Evolutionary conservation across 2,888 invertebrate genomes (phyloP), one percentile per base, ranked within the genome.

Genomic region (Chrysomela aeneicollis): DNA sequence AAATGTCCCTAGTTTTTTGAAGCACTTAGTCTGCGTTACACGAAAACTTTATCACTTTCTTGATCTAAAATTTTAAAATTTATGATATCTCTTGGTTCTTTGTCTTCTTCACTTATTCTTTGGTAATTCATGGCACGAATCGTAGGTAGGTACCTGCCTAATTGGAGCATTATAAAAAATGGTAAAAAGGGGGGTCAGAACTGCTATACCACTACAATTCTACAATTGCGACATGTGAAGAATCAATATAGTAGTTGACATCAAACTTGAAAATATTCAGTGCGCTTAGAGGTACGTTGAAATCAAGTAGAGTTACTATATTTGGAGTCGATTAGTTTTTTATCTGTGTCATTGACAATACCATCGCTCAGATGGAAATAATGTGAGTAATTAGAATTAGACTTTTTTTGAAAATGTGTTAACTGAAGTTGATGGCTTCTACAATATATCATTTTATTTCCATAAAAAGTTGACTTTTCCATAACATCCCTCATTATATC

Each of bases 211-310:
- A 3, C 9, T 17, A 19, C 19, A 42, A 35, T 21, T 35, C 18
- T 35, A 55, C 42, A 18, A 55, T 42, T 54, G 42, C 37, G 22
- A 22, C 21, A 35, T 54, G n/a, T 42, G 15, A 21, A 42, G 46
- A 26, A 57, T 57, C 46, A 42, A 42, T 42, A 42, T 57, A 46
- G 6, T 30, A 42, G 57, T 46, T 57, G 57, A 57, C 57, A 57
- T 57, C 57, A 46, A 57, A 57, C 57, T 57, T 57, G 57, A 57
- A 57, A 57, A 26, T 46, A 46, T 17, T 57, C 57, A 47, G 57
- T 57, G 19, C 57, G 30, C 0, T 46, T 1, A 12, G 9, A 8
- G 26, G 26, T 57, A 46, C 21, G 9, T n/a, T n/a, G n/a, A n/a
- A n/a, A 18, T 46, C 26, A 17, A 5, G 46, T 30, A 46, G 57